Conservation (phyloP, 2,888 invertebrate species). For the Eurytoma adleriae region DNA sequence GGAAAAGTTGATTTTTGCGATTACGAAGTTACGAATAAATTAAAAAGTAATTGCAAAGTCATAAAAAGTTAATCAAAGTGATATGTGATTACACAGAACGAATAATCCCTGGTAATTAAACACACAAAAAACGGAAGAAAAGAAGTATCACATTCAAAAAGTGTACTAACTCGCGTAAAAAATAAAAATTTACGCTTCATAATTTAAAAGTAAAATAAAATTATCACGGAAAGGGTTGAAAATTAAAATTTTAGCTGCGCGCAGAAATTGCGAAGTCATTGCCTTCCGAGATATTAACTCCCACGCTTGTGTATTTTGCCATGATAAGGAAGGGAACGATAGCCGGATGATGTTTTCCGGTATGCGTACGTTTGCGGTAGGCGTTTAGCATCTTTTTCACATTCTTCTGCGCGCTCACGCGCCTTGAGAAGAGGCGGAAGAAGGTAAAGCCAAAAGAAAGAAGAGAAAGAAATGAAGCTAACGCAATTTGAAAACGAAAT, state of each 20-base stretch:
- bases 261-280: neutral
- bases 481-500: neutral
- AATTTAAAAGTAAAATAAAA: neutral
- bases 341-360: slow-evolving; percentile 34
- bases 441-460: neutral
- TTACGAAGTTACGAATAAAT: no score
- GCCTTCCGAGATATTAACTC: slow-evolving; percentile 11
- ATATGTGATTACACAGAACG: no score
- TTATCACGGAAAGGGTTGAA: neutral
- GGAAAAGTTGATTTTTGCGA: no score
- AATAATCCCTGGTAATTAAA: neutral
- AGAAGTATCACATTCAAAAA: no score
- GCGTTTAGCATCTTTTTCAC: slow-evolving; percentile 16
- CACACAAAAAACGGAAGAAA: neutral
- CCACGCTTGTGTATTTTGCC: neutral
- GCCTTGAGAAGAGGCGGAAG: neutral
- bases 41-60: no score
- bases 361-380: slow-evolving; percentile 9
- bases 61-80: no score
- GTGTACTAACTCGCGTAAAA: neutral
- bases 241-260: neutral
- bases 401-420: slow-evolving; percentile 10
- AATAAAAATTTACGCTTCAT: neutral
- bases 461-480: neutral
- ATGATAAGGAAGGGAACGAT: slow-evolving; percentile 16